Base-by-base conservation (phyloP, 2,113 vertebrate species). In the Gymnogyps californianus region DNA sequence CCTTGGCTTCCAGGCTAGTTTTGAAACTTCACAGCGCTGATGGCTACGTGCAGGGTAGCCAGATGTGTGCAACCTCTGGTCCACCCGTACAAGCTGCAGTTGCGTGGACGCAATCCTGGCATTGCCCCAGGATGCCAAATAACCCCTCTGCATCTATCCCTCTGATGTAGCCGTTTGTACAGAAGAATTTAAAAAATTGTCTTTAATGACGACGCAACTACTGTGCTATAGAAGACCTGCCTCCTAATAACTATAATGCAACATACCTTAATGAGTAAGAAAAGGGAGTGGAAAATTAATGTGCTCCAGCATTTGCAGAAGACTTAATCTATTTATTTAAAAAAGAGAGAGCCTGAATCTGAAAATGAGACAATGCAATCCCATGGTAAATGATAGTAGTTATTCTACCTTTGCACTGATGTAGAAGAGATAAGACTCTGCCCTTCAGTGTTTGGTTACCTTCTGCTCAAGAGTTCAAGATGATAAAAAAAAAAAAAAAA, bases 401-500 rank as follows among this genome's bases (percentile, higher is more conserved):
- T 67, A 25, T 49, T 40, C 90, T 55, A 74, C n/a, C 44, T 92
- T 58, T 62, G 64, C 66, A 86, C 16, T 46, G 51, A 95, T 90
- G 38, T 13, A 88, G 51, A 65, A 83, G 54, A 96, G 91, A 38
- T 76, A 92, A 80, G 59, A 86, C 54, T 78, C 59, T 91, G 78
- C 47, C 42, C 91, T 70, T 62, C 18, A 88, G 58, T 74, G 54
- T 74, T 96, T 85, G 91, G 84, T 91, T 93, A 90, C 49, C 51
- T 95, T 69, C 66, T 95, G 74, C 54, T 93, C 84, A 87, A 64
- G 54, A 91, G 81, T 94, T 91, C 74, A 94, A 74, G 61, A 95
- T 18, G 29, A 79, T 82, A 2, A 54, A 71, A 83, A 91, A 58
- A 31, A 71, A 83, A 91, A 58, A 31, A 75, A 49, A 28, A 15